Percentiles rank a stretch among this genome's conserved stretches.
Conservation (phyloP, 2,113 vertebrate species). For the Syngnathus typhle region DNA sequence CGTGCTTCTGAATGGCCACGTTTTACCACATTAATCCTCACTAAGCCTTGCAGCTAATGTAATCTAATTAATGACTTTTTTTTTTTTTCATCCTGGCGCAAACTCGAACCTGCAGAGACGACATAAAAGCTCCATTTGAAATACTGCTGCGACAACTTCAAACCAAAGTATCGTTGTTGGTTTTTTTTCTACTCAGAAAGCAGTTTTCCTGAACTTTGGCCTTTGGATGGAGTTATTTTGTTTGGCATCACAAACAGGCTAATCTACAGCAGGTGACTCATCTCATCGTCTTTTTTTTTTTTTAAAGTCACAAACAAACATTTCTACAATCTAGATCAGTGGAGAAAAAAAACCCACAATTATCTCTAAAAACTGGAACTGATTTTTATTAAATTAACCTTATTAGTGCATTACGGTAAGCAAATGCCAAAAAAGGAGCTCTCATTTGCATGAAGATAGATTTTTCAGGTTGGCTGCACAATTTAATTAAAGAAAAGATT, state of each 20-base stretch:
- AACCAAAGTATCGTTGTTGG: no score
- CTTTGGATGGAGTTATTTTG: background rate
- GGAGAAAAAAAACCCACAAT: constrained; percentile 92
- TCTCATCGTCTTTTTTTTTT: constrained; percentile 25
- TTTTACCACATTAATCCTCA: constrained; percentile 68
- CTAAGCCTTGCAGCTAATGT: constrained; percentile 68
- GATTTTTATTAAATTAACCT: constrained; percentile 99
- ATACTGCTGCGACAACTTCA: background rate
- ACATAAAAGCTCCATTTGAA: background rate
- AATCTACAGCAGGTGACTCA: constrained; percentile 57
- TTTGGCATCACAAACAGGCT: constrained; percentile 23
- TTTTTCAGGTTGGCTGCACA: constrained; percentile 99
- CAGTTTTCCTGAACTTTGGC: constrained; percentile 4
- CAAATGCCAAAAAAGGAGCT: constrained; percentile 97
- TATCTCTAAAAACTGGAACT: constrained; percentile 99
- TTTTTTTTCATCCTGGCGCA: constrained; percentile 23
- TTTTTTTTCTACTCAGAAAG: background rate
- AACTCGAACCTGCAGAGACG: constrained; percentile 23
- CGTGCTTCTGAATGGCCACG: constrained; percentile 49
- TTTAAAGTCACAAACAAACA: constrained; percentile 24
- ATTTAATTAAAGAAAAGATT: constrained; percentile 99
- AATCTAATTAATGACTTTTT: constrained; percentile 74
- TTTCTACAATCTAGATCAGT: constrained; percentile 74
- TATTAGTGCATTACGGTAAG: constrained; percentile 99
- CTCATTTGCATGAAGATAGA: constrained; percentile 99